Conservation (phyloP, 2,797 vertebrate species). For the Melanogrammus aeglefinus region DNA sequence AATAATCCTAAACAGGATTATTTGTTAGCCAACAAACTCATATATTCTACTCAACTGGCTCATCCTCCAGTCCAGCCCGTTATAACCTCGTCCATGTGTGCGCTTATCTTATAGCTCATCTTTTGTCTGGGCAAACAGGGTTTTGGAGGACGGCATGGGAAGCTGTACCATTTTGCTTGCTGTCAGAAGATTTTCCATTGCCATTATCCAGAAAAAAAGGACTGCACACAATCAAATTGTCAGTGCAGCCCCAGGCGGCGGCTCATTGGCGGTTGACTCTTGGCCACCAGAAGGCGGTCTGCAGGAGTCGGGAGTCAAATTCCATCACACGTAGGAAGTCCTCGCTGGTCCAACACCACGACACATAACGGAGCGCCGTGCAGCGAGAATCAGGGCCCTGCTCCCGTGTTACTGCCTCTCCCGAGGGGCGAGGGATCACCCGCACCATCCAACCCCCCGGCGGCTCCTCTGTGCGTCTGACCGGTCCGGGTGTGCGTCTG, state of each 20-base stretch:
- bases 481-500: too few relatives aligned
- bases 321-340: slow-evolving; percentile 70
- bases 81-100: too few relatives aligned
- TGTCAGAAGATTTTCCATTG: too few relatives aligned
- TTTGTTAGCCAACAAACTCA: not conserved
- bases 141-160: too few relatives aligned
- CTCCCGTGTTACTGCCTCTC: too few relatives aligned
- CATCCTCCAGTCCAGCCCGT: not conserved
- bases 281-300: slow-evolving; percentile 37
- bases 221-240: too few relatives aligned
- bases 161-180: too few relatives aligned
- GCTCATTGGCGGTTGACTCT: not conserved
- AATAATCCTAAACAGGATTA: not conserved
- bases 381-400: not conserved
- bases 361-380: slow-evolving; percentile 41
- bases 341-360: slow-evolving; percentile 38
- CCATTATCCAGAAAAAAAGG: too few relatives aligned
- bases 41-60: not conserved
- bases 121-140: not conserved
- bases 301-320: slow-evolving; percentile 67
- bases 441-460: too few relatives aligned
- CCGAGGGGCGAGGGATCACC: too few relatives aligned
- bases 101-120: not conserved
- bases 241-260: too few relatives aligned
- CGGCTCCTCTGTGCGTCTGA: too few relatives aligned